These are phyloP conservation scores for Tetramorium bicarinatum DNA, from an alignment of 2,888 invertebrate species.

Conservation along the genomic window DNA sequence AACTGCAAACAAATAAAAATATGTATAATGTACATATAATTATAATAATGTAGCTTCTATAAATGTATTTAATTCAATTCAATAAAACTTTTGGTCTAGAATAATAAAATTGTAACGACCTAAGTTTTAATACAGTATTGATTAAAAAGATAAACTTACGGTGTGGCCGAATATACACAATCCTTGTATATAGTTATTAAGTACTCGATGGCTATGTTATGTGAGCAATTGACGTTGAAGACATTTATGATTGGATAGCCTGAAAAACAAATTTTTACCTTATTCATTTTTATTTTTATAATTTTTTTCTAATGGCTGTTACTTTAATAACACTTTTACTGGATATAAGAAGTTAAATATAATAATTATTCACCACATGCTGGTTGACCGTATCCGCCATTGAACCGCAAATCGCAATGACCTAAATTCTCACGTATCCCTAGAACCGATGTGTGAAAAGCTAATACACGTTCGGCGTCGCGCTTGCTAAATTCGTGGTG, in stretches of 20 bases:
- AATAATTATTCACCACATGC: constrained; percentile 30
- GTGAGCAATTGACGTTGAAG: no score
- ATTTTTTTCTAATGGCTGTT: neutral
- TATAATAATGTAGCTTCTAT: no score
- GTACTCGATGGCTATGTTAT: no score
- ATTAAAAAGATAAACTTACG: neutral
- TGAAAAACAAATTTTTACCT: no score
- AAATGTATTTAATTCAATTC: neutral
- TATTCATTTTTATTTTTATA: no score
- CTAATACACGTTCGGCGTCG: constrained; percentile 45
- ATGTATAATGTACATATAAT: neutral
- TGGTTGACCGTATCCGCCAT: constrained; percentile 40
- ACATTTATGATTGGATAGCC: fast-evolving
- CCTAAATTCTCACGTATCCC: constrained; percentile 38
- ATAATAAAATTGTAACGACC: neutral
- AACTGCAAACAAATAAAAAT: neutral
- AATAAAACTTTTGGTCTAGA: neutral
- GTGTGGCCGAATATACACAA: no score
- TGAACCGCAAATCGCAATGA: constrained; percentile 13
- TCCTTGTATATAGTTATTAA: no score
- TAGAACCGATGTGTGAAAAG: constrained; percentile 34
- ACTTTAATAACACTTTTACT: no score
- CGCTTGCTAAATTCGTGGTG: neutral
- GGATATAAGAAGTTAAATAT: no score
- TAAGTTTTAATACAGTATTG: neutral